Evolutionary conservation across 2,888 invertebrate species (phyloP).

Genomic region (Cerastoderma edule): DNA sequence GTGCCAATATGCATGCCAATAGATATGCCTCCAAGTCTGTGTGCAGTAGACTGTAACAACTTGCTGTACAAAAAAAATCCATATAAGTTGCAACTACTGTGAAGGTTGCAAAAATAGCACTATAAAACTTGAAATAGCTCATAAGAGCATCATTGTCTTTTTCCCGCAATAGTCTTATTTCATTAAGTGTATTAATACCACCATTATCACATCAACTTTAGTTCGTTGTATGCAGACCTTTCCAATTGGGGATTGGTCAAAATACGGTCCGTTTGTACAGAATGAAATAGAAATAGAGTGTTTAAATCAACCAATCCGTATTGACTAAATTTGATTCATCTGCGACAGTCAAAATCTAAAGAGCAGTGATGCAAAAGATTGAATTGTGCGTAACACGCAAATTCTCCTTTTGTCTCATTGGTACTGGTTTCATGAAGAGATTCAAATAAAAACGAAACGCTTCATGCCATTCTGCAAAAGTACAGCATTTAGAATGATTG

Average conservation of each 20-base stretch:
- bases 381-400: background rate
- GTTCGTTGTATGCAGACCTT: background rate
- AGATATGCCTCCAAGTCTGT: conserved; percentile 7
- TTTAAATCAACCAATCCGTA: background rate
- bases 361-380: background rate
- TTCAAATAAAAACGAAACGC: too few species aligned
- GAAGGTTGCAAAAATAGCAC: too few species aligned
- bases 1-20: background rate
- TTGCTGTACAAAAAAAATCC: background rate
- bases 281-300: background rate
- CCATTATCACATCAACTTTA: background rate
- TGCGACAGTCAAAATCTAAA: background rate
- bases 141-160: background rate
- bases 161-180: background rate
- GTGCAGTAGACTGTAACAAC: background rate
- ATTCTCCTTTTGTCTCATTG: conserved; percentile 7
- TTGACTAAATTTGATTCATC: background rate
- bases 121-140: background rate
- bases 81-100: background rate
- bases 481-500: background rate
- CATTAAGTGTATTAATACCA: background rate
- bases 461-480: too few species aligned
- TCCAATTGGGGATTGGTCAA: background rate
- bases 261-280: background rate
- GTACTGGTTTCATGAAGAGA: background rate